These are phyloP conservation scores for Austrofundulus limnaeus DNA, from an alignment of 2,113 vertebrate genomes.

Conservation along the genomic window DNA sequence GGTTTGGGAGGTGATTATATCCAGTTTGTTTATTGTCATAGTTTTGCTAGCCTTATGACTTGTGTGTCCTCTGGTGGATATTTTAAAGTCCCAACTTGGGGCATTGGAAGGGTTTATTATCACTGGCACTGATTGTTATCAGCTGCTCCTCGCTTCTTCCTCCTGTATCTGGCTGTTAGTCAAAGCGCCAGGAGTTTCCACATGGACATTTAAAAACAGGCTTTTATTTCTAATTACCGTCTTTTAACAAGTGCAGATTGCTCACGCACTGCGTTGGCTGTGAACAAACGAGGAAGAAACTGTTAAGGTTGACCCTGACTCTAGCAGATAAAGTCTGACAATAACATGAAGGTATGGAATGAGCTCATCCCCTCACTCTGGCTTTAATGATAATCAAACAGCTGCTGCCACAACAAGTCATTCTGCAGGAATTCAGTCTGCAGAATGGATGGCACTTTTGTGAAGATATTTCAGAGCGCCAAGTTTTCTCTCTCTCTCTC, in stretches of 20 bases:
- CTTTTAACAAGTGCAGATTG: not conserved
- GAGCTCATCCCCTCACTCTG: conserved; percentile 49
- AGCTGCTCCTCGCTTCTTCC: conserved; percentile 28
- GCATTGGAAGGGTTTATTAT: conserved; percentile 47
- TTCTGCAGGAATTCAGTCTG: conserved; percentile 69
- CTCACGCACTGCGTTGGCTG: conserved; percentile 3
- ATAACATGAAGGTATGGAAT: conserved; percentile 54
- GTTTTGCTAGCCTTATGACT: conserved; percentile 53
- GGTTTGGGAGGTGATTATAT: conserved; percentile 62
- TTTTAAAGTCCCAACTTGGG: conserved; percentile 46
- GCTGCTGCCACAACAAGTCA: conserved; percentile 72
- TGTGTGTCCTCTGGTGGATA: conserved; percentile 42
- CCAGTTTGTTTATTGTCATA: conserved; percentile 69
- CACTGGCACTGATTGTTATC: conserved; percentile 41
- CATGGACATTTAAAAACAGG: conserved; percentile 9
- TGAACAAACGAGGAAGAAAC: conserved; percentile 35
- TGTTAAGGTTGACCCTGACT: conserved; percentile 11
- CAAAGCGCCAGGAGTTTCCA: conserved; percentile 3
- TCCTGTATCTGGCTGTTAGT: conserved; percentile 13
- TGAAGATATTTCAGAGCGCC: conserved; percentile 66
- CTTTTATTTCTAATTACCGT: not conserved
- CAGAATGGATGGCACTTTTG: conserved; percentile 70
- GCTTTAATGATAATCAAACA: conserved; percentile 68
- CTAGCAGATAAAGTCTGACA: conserved; percentile 49
- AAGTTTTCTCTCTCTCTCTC: conserved; percentile 25